Evolutionary conservation across 1,140 invertebrate species (phyloP).

Genomic region (Ips nitidus): DNA sequence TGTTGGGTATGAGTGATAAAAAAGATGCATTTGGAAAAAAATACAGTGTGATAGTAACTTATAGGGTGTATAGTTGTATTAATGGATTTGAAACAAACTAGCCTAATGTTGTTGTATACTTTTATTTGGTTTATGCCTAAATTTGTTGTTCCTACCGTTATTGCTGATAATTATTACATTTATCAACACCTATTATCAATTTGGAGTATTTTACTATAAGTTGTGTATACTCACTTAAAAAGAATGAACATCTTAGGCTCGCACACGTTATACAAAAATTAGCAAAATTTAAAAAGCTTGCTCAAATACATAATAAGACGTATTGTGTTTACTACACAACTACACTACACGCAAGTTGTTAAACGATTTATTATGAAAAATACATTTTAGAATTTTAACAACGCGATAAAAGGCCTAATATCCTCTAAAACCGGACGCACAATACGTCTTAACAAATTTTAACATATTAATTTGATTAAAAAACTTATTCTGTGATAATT

Average conservation of each 20-base stretch:
- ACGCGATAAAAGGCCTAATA: too few relatives aligned
- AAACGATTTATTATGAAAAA: too few relatives aligned
- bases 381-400: too few relatives aligned
- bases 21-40: conserved; percentile 45
- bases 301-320: too few relatives aligned
- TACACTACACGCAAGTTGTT: too few relatives aligned
- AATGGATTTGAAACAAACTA: conserved; percentile 34
- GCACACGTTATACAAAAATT: too few relatives aligned
- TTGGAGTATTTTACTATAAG: not conserved
- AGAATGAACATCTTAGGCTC: too few relatives aligned
- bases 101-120: conserved; percentile 32
- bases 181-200: conserved; percentile 9
- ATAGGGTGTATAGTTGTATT: conserved; percentile 40
- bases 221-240: too few relatives aligned
- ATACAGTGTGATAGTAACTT: conserved; percentile 47
- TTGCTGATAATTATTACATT: conserved; percentile 22
- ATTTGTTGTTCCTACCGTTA: conserved; percentile 39
- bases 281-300: too few relatives aligned
- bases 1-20: conserved; percentile 38
- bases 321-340: too few relatives aligned
- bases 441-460: too few relatives aligned
- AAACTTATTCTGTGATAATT: conserved; percentile 7
- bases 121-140: conserved; percentile 36
- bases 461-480: not conserved
- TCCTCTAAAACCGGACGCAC: too few relatives aligned